Percentiles rank a stretch among this genome's conserved stretches.
These are phyloP conservation scores for Falco biarmicus DNA, from an alignment of 2,797 vertebrate species.

Conservation along the genomic window DNA sequence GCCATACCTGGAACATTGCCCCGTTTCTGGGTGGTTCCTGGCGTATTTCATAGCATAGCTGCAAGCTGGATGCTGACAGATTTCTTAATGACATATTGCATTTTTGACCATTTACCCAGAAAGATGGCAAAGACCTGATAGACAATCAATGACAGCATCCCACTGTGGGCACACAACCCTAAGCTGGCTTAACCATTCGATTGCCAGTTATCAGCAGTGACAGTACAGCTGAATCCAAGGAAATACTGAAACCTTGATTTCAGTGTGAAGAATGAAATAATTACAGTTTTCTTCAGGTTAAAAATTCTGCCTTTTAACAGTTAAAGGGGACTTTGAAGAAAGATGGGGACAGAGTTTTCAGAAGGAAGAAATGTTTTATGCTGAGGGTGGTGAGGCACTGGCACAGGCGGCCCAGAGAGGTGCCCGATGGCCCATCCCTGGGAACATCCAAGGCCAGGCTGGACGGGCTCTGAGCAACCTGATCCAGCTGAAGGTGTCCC, in stretches of 20 bases:
- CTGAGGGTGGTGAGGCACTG: rapidly evolving
- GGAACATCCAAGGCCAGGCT: rapidly evolving
- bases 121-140: background rate
- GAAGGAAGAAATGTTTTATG: rapidly evolving
- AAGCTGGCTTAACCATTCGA: background rate
- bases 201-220: background rate
- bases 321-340: too few relatives aligned
- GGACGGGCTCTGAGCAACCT: background rate
- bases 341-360: too few relatives aligned
- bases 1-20: rapidly evolving
- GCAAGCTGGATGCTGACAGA: background rate
- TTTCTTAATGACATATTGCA: background rate
- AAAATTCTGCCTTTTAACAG: background rate
- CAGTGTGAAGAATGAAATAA: background rate
- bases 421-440: background rate
- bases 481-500: rapidly evolving
- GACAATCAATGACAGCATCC: background rate
- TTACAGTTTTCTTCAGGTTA: background rate
- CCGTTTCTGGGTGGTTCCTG: background rate
- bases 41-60: rapidly evolving
- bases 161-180: rapidly evolving
- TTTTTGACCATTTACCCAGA: background rate
- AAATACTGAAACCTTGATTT: background rate
- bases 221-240: background rate
- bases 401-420: background rate